These are phyloP conservation scores for Hydropsyche tenuis DNA, from an alignment of 1,140 invertebrate species.

Conservation along the genomic window DNA sequence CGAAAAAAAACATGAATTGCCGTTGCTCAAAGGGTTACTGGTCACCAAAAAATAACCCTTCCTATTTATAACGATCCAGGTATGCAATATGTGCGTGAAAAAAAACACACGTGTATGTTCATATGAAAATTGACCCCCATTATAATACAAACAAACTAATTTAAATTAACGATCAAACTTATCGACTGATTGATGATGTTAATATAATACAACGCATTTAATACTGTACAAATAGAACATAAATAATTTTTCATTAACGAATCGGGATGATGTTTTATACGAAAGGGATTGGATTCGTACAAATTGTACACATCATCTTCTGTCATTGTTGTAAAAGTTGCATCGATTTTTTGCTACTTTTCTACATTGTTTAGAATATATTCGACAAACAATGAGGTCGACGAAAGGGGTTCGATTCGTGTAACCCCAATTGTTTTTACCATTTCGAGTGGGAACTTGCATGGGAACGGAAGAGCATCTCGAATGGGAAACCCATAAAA, in stretches of 20 bases:
- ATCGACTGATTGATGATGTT: too few relatives aligned
- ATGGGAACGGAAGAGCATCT: constrained; percentile 29
- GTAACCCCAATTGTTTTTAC: constrained; percentile 34
- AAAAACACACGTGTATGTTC: neutral
- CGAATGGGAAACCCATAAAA: constrained; percentile 21
- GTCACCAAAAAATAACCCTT: constrained; percentile 40
- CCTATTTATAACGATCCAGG: constrained; percentile 14
- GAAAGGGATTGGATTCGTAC: too few relatives aligned
- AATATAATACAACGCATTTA: too few relatives aligned
- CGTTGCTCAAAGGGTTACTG: constrained; percentile 36
- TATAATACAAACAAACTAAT: too few relatives aligned
- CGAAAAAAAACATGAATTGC: constrained; percentile 32
- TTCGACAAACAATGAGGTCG: constrained; percentile 30
- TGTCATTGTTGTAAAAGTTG: too few relatives aligned
- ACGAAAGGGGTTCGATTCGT: constrained; percentile 30
- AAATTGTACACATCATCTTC: too few relatives aligned
- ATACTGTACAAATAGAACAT: too few relatives aligned
- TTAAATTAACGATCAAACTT: constrained; percentile 12
- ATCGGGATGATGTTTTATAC: too few relatives aligned
- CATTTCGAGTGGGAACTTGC: constrained; percentile 32
- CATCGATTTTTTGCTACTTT: neutral
- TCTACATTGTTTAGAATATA: constrained; percentile 12
- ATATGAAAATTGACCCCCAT: constrained; percentile 13
- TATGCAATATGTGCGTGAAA: constrained; percentile 5
- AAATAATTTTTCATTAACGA: too few relatives aligned